Base-by-base conservation (phyloP, 2,888 invertebrate species). In the Phrixothrix hirtus region DNA sequence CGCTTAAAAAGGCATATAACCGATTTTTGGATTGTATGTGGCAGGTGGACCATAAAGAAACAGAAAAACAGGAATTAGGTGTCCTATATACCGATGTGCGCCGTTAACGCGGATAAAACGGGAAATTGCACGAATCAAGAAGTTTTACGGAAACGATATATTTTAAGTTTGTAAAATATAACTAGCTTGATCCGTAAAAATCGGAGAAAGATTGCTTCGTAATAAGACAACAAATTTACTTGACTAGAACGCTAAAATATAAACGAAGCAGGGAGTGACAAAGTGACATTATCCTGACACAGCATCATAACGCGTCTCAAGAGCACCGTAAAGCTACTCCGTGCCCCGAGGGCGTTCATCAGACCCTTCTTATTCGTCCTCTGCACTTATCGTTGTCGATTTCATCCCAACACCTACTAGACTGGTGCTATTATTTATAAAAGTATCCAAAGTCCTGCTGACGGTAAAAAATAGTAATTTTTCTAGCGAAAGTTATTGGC, bases 331-430 rank as follows among this genome's bases (percentile, higher is more conserved):
- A 66, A 66, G 64, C 62, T 58, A 62, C 61, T 64, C 56, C 66
- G 64, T 64, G 64, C 65, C 61, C 65, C 55, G 44, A 52, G 61
- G 65, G 58, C 64, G 60, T 58, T 63, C 66, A 66, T 66, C 64
- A 65, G 57, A 44, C 57, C 58, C 48, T 50, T 45, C 45, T 49
- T 42, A 36, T 37, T 43, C 52, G 42, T 55, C 57, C 49, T 37
- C 41, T 47, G 34, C 45, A 57, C 49, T 54, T 52, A 54, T 53
- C 48, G 41, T 32, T 37, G 36, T 37, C 52, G 26, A 32, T 36
- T 31, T 45, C 37, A 45, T 43, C 42, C 51, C 41, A 37, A 42
- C 53, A 53, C 46, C 41, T 46, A 42, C 53, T 35, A 41, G 35
- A 17, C 30, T 34, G 38, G 39, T 41, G 32, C 34, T 45, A 35